phyloP scores from a whole-genome alignment of 1,140 invertebrate genomes.

The Cylas formicarius region DNA sequence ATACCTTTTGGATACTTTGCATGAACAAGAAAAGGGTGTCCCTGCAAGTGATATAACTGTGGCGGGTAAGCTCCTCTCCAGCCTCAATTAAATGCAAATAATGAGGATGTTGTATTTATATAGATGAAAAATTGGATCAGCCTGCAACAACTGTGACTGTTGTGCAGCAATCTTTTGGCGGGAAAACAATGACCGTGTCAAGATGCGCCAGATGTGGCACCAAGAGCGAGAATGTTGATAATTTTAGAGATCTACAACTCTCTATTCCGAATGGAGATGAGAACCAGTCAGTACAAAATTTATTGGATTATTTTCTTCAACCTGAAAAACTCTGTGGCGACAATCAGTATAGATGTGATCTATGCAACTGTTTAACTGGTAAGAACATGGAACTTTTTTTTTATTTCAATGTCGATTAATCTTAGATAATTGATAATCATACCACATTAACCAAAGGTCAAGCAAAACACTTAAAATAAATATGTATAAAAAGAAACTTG shows the following conservation, averaged over 20 bases:
- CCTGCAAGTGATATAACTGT: slow-evolving; percentile 1
- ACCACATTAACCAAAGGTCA: too few relatives aligned
- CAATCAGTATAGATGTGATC: slow-evolving; percentile 74
- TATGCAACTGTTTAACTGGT: slow-evolving; percentile 59
- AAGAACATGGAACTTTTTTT: slow-evolving; percentile 5
- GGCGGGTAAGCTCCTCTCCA: slow-evolving; percentile 10
- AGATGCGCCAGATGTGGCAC: slow-evolving; percentile 62
- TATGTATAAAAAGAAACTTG: too few relatives aligned
- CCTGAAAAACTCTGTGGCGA: slow-evolving; percentile 68
- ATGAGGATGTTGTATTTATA: background rate
- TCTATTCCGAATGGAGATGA: slow-evolving; percentile 60
- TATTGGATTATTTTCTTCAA: slow-evolving; percentile 68
- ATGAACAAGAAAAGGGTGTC: slow-evolving; percentile 53
- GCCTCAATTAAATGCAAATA: too few relatives aligned
- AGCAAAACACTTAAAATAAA: too few relatives aligned
- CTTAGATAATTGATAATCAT: too few relatives aligned
- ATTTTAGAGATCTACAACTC: slow-evolving; percentile 72
- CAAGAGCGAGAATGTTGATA: slow-evolving; percentile 63
- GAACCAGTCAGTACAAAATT: slow-evolving; percentile 56
- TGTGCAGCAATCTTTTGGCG: slow-evolving; percentile 66
- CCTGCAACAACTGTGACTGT: slow-evolving; percentile 39
- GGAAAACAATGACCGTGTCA: slow-evolving; percentile 62
- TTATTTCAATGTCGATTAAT: background rate
- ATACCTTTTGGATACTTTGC: slow-evolving; percentile 63
- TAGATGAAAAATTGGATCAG: background rate